phyloP scores from a whole-genome alignment of 2,113 vertebrate species.

The Hippocampus mohnikei region DNA sequence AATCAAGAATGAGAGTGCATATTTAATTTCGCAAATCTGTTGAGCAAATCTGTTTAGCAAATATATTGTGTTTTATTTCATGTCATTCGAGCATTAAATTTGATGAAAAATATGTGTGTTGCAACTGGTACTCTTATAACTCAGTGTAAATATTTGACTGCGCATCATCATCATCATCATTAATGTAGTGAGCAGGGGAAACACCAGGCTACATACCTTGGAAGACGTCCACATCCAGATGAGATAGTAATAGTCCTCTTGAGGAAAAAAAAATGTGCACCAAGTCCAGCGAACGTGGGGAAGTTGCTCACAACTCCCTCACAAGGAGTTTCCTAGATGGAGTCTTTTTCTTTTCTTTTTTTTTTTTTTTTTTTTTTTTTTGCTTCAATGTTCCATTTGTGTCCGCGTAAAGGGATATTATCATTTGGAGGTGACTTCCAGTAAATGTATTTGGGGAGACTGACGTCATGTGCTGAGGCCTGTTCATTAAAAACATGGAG shows the following conservation, averaged over 20 bases:
- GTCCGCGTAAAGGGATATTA: conserved; percentile 74
- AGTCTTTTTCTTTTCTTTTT: conserved; percentile 46
- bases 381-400: conserved; percentile 62
- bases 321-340: conserved; percentile 51
- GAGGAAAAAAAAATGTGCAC: conserved; percentile 52
- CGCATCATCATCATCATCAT: conserved; percentile 5
- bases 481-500: conserved; percentile 54
- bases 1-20: not conserved
- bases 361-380: conserved; percentile 51
- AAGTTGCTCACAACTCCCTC: conserved; percentile 43
- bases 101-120: not conserved
- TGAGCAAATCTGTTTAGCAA: not conserved
- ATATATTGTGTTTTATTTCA: not conserved
- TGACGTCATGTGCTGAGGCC: conserved; percentile 48
- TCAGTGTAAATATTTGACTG: not conserved
- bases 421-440: conserved; percentile 64
- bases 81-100: not conserved
- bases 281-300: conserved; percentile 54
- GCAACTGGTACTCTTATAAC: not conserved
- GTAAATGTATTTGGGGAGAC: conserved; percentile 54
- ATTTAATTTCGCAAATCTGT: not conserved
- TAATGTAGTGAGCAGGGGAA: conserved; percentile 9
- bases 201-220: conserved; percentile 56
- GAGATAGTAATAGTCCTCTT: conserved; percentile 59
- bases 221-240: conserved; percentile 58